Evolutionary conservation across 2,797 vertebrate genomes (phyloP).

Genomic region (Sebastiscus tertius): DNA sequence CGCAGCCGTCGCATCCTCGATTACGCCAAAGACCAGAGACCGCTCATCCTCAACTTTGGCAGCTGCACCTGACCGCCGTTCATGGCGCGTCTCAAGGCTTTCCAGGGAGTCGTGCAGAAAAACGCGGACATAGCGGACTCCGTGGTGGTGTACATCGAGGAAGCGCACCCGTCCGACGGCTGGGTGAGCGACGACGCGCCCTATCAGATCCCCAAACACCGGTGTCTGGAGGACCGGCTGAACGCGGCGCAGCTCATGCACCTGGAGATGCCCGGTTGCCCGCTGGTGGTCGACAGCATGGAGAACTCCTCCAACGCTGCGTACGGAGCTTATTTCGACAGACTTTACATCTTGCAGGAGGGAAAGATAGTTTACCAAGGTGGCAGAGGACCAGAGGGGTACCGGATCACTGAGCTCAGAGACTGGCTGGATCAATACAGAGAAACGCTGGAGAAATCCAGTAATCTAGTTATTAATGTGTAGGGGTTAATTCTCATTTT

Average conservation of each 20-base stretch:
- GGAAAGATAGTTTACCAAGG: conserved; percentile 94
- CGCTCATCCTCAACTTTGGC: conserved; percentile 96
- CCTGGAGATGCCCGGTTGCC: conserved; percentile 88
- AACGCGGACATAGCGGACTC: conserved; percentile 93
- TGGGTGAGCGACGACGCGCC: conserved; percentile 96
- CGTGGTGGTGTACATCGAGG: conserved; percentile 96
- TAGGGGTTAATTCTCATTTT: conserved; percentile 66
- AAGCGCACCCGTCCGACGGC: conserved; percentile 97
- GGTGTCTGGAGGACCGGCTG: conserved; percentile 92
- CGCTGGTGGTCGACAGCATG: conserved; percentile 94
- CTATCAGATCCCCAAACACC: conserved; percentile 93
- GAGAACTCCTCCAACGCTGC: conserved; percentile 94
- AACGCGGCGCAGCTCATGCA: conserved; percentile 90
- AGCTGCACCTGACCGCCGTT: conserved; percentile 99
- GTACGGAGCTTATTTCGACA: conserved; percentile 96
- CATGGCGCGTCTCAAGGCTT: conserved; percentile 95
- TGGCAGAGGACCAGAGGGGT: conserved; percentile 93
- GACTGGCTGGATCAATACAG: conserved; percentile 91
- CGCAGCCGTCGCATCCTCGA: conserved; percentile 88
- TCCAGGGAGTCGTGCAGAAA: conserved; percentile 89
- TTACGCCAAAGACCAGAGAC: conserved; percentile 88
- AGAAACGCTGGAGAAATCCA: conserved; percentile 72
- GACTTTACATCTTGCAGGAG: conserved; percentile 93
- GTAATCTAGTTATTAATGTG: conserved; percentile 82
- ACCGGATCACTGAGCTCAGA: conserved; percentile 94